These are phyloP conservation scores for Patiria pectinifera DNA, from an alignment of 53 echinoderm and acorn worm species.

Conservation along the genomic window DNA sequence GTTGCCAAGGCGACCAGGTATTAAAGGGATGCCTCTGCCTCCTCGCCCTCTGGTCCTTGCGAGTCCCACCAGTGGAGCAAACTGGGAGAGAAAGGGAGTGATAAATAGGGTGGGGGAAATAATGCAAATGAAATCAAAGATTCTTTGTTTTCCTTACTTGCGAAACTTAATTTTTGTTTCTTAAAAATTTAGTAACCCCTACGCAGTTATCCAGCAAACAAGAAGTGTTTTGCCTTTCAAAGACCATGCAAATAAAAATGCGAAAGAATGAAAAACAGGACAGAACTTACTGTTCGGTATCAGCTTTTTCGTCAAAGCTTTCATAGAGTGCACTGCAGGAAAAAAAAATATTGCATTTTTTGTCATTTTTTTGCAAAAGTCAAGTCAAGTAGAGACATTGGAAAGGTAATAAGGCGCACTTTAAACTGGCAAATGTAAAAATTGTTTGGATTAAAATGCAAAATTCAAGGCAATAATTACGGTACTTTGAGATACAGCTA, in stretches of 20 bases:
- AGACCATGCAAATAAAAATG: neutral
- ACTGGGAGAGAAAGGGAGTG: constrained; percentile 17
- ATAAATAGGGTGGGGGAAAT: neutral
- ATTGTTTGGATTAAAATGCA: neutral
- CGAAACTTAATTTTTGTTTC: too few species aligned
- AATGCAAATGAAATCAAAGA: too few species aligned
- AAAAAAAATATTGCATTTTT: neutral
- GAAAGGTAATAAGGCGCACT: neutral
- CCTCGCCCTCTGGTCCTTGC: constrained; percentile 38
- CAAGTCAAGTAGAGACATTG: too few species aligned
- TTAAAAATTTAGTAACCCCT: too few species aligned
- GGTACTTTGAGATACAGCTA: too few species aligned
- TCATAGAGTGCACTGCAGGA: constrained; percentile 43
- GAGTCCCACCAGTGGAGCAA: constrained; percentile 74
- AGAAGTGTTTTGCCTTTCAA: neutral
- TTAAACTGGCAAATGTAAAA: too few species aligned
- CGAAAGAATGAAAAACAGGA: neutral
- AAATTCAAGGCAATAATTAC: neutral
- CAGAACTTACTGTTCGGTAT: constrained; percentile 70
- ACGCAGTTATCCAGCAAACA: too few species aligned
- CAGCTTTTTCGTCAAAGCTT: constrained; percentile 71
- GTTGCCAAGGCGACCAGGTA: neutral
- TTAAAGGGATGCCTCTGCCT: constrained; percentile 59
- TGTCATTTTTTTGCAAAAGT: too few species aligned
- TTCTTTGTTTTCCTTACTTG: too few species aligned